phyloP scores from a whole-genome alignment of 2,797 vertebrate genomes.

The Nannoperca obscura region DNA sequence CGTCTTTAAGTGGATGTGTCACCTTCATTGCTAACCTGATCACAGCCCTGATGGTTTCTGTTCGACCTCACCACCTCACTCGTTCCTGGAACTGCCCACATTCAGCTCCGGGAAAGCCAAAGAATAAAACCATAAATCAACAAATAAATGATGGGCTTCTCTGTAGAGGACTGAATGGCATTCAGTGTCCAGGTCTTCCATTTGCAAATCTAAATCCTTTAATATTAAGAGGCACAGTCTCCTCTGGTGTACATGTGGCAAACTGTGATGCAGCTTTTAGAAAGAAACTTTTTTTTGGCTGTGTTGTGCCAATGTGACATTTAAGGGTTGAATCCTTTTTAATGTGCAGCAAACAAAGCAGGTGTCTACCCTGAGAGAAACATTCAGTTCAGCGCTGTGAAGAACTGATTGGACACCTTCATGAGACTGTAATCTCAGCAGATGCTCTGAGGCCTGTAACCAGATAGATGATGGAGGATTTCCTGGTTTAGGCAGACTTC shows the following conservation, averaged over 20 bases:
- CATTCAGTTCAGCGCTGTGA: not conserved
- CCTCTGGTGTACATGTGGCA: not conserved
- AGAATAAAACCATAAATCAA: slow-evolving; percentile 37
- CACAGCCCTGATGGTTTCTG: slow-evolving; percentile 40
- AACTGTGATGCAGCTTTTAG: not conserved
- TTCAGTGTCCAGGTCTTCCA: slow-evolving; percentile 5
- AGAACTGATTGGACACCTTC: slow-evolving; percentile 32
- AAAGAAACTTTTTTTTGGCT: not conserved
- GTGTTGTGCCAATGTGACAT: not conserved
- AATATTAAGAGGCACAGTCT: not conserved
- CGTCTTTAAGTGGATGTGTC: slow-evolving; percentile 57
- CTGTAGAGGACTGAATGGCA: not conserved
- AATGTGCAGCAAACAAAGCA: slow-evolving; percentile 12
- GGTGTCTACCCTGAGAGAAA: slow-evolving; percentile 24
- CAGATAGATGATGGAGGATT: slow-evolving; percentile 50
- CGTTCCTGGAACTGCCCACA: slow-evolving; percentile 64
- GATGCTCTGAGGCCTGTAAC: slow-evolving; percentile 35
- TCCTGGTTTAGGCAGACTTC: slow-evolving; percentile 49
- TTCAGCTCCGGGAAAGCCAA: slow-evolving; percentile 44
- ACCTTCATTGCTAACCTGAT: slow-evolving; percentile 66
- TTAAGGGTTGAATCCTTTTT: slow-evolving; percentile 9
- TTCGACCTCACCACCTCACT: slow-evolving; percentile 61
- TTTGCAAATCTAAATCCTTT: slow-evolving; percentile 20
- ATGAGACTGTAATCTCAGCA: slow-evolving; percentile 47
- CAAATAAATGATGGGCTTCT: slow-evolving; percentile 39